Conservation (phyloP, 2,888 invertebrate species). For the Phragmatobia fuliginosa region DNA sequence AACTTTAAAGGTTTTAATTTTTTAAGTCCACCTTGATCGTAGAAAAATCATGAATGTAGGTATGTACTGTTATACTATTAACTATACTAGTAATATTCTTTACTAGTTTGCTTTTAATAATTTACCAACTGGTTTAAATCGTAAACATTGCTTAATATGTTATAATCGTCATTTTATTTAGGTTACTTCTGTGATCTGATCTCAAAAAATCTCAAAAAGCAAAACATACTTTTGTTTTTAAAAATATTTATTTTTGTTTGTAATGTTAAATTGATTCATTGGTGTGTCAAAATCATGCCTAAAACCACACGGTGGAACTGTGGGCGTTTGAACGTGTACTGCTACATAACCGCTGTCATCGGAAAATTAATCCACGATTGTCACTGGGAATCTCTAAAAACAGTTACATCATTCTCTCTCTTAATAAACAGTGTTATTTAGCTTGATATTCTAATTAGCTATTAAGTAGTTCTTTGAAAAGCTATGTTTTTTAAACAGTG, state of each 20-base stretch:
- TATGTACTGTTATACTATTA: no score
- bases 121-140: constrained; percentile 24
- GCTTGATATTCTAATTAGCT: constrained; percentile 1
- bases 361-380: constrained; percentile 36
- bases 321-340: constrained; percentile 36
- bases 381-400: constrained; percentile 18
- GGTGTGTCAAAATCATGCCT: constrained; percentile 34
- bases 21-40: not conserved
- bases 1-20: not conserved
- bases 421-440: constrained; percentile 7
- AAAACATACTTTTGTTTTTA: not conserved
- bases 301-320: constrained; percentile 27
- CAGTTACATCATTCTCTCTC: constrained; percentile 12
- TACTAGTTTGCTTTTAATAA: constrained; percentile 26
- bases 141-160: constrained; percentile 23
- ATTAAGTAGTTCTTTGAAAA: constrained; percentile 2
- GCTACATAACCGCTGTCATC: constrained; percentile 36
- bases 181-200: constrained; percentile 4
- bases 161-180: constrained; percentile 16
- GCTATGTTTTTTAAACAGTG: not conserved
- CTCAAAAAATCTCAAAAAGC: constrained; percentile 19
- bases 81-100: not conserved
- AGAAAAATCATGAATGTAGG: no score
- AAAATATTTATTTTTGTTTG: constrained; percentile 18
- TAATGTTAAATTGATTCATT: constrained; percentile 49